Base-by-base conservation (phyloP, 2,113 vertebrate species). In the Thamnaconus septentrionalis region DNA sequence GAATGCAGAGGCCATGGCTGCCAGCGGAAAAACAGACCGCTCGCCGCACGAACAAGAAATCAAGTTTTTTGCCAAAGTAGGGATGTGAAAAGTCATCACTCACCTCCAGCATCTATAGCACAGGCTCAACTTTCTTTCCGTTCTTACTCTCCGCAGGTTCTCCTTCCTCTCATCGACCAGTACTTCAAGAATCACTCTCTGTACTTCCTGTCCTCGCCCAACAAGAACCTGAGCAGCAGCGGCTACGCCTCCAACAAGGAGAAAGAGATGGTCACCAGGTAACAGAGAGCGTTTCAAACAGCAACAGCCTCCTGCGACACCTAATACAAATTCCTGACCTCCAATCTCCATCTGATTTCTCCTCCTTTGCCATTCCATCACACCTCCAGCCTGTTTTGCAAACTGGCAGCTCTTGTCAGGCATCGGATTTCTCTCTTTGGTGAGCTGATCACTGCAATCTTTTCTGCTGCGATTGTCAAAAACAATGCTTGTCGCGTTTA, bases 191-290 rank as follows among this genome's bases (percentile, higher is more conserved):
- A 97, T 85, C 97, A 99, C 88, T 94, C 91, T 62, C 93, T 98
- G 61, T 98, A 98, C 88, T 99, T 98, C 89, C 90, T 99, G 65
- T 98, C 97, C 0, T 98, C 97, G 8, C 94, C 96, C 64, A 93
- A 92, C 64, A 97, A 97, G 88, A 94, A 93, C 45, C 93, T 98
- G 8, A 97, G 96, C 82, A 97, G 97, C 89, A 96, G 97, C 7
- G 96, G 97, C 31, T 98, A 96, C 67, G 96, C 96, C 66, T 98
- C 97, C 64, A 97, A 98, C 81, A 98, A 98, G 76, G 97, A 98
- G 90, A 99, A 99, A 77, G 97, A 99, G 87, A 98, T 99, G 96
- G 94, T 98, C 76, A 95, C 95, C 89, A 97, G 95, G 97, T 99
- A 56, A 7, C 9, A 3, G n/a, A 12, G 8, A 31, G n/a, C 42